Evolutionary conservation across 2,113 vertebrate genomes (phyloP).

Genomic region (Cyprinus carpio): DNA sequence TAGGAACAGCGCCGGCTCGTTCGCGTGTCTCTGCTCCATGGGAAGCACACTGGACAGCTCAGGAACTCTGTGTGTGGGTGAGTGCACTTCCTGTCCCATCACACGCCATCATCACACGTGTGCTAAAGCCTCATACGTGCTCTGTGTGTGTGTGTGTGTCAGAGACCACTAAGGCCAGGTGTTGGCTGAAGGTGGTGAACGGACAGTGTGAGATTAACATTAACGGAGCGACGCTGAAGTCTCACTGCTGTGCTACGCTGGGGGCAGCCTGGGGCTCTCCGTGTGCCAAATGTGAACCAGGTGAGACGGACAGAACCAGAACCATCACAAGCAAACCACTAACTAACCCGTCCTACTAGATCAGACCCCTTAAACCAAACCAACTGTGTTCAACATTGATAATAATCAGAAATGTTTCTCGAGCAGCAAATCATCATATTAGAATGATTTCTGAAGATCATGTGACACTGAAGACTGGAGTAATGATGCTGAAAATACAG

Average conservation of each 20-base stretch:
- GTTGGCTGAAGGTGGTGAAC: slow-evolving; percentile 92
- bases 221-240: slow-evolving; percentile 94
- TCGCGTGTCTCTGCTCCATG: slow-evolving; percentile 85
- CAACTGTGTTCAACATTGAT: too few relatives aligned
- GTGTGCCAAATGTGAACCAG: slow-evolving; percentile 87
- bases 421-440: too few relatives aligned
- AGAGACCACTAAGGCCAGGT: slow-evolving; percentile 91
- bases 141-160: slow-evolving; percentile 39
- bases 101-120: not conserved
- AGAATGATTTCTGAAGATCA: not conserved
- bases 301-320: too few relatives aligned
- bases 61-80: slow-evolving; percentile 91
- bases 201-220: slow-evolving; percentile 96
- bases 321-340: not conserved
- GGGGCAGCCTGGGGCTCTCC: slow-evolving; percentile 97
- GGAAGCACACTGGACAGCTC: slow-evolving; percentile 90
- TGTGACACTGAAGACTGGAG: not conserved
- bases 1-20: slow-evolving; percentile 88
- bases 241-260: slow-evolving; percentile 93
- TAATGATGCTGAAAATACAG: not conserved
- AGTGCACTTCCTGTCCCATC: slow-evolving; percentile 29
- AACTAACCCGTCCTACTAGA: not conserved
- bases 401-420: too few relatives aligned
- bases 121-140: slow-evolving; percentile 6
- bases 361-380: not conserved